These are phyloP conservation scores for Carabus problematicus DNA, from an alignment of 2,888 invertebrate genomes.

Conservation along the genomic window DNA sequence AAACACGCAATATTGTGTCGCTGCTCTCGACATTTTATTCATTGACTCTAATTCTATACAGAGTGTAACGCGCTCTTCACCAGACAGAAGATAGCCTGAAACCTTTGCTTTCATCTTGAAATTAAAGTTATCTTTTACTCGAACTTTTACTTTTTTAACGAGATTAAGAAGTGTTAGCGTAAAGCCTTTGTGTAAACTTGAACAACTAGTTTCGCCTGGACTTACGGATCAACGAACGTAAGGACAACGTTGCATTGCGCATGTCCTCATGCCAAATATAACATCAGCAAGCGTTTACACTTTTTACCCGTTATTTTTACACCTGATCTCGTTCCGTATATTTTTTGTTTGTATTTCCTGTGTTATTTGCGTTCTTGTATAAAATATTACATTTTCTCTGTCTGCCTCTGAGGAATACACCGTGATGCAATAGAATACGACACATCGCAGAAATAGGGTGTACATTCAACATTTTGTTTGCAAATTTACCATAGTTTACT, in stretches of 20 bases:
- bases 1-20: too few relatives aligned
- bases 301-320: background rate
- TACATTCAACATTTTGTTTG: too few relatives aligned
- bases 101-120: conserved; percentile 11
- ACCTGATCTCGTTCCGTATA: conserved; percentile 7
- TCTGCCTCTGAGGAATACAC: background rate
- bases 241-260: too few relatives aligned
- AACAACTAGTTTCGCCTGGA: conserved; percentile 3
- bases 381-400: background rate
- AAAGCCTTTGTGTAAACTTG: conserved; percentile 6
- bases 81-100: background rate
- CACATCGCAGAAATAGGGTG: too few relatives aligned
- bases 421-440: too few relatives aligned
- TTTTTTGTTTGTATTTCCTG: background rate
- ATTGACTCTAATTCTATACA: background rate
- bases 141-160: conserved; percentile 4
- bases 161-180: conserved; percentile 1
- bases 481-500: too few relatives aligned
- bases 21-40: background rate
- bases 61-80: background rate
- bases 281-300: too few relatives aligned
- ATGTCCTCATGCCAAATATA: too few relatives aligned
- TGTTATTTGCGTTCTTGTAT: conserved; percentile 6
- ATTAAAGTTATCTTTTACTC: background rate
- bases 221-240: background rate